phyloP scores from a whole-genome alignment of 1,140 invertebrate genomes.

The Zaprionus lachaisei region DNA sequence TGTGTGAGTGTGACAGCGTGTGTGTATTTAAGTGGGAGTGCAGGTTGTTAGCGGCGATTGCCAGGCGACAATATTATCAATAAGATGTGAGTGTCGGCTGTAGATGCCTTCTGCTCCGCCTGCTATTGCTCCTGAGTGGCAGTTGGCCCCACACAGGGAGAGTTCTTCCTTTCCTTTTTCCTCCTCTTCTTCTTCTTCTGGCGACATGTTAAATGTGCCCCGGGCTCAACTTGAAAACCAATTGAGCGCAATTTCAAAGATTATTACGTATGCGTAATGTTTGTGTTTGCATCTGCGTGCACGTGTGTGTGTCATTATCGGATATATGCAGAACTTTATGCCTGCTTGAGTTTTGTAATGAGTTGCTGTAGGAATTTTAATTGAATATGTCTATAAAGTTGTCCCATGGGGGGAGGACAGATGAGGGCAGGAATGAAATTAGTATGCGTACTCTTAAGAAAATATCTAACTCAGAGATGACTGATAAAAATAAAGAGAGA shows the following conservation, averaged over 20 bases:
- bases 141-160: not conserved
- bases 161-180: not conserved
- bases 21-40: not conserved
- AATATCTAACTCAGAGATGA: not conserved
- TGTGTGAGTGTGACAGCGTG: constrained; percentile 18
- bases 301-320: constrained; percentile 33
- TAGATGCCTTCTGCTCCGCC: constrained; percentile 26
- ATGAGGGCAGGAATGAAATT: constrained; percentile 11
- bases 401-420: not conserved
- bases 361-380: constrained; percentile 64
- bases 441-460: constrained; percentile 14
- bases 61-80: constrained; percentile 71
- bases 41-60: constrained; percentile 55
- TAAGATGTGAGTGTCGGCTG: constrained; percentile 32
- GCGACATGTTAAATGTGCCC: constrained; percentile 39
- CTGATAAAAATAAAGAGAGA: not conserved
- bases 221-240: constrained; percentile 70
- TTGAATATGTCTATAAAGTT: constrained; percentile 49
- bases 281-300: not conserved
- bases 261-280: constrained; percentile 68
- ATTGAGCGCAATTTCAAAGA: constrained; percentile 77
- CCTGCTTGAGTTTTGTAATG: constrained; percentile 68
- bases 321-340: constrained; percentile 66
- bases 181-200: constrained; percentile 9
- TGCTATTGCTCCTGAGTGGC: not conserved